Evolutionary conservation across 2,797 vertebrate species (phyloP), one percentile per base, ranked within the genome.

Genomic region (Mus minutoides): DNA sequence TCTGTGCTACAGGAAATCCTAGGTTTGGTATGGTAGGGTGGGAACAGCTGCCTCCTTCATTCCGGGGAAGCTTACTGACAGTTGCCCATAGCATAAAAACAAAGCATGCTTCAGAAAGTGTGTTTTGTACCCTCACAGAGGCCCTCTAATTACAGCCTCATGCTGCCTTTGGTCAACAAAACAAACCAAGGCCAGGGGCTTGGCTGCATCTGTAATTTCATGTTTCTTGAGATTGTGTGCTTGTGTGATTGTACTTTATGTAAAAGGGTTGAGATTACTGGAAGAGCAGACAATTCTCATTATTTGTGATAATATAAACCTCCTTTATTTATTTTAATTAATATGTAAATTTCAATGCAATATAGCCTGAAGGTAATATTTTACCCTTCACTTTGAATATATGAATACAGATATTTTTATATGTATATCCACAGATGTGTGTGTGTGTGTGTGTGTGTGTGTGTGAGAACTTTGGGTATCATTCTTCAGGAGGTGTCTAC

Each of bases 351-450:
- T 95, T 92, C 56, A 86, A 64, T 82, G 71, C 3, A 64, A 2
- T 54, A 31, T 88, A 92, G 16, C 84, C 29, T 67, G 34, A 77
- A 69, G 64, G 40, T 79, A 49, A 52, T 69, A 73, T 76, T 85
- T 92, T 94, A 67, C 21, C 16, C 8, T 92, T 80, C 78, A 43
- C 37, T 77, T 95, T 97, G 62, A 69, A 69, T 52, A 3, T 89
- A 13, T 87, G 29, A 77, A 26, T 60, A 21, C 34, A 82, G 43
- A 5, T n/a, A 3, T 56, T 34, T 56, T n/a, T 80, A n/a, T 37
- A 34, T 80, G 78, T n/a, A 22, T 56, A 31, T 49, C 14, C 14
- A 49, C 26, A 77, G 75, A 6, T 71, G 8, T 71, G 69, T n/a
- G 40, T 76, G 24, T 46, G 73, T 14, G 22, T 75, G 24, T 52